These are phyloP conservation scores for Denticeps clupeoides DNA, from an alignment of 2,797 vertebrate genomes.

Conservation along the genomic window DNA sequence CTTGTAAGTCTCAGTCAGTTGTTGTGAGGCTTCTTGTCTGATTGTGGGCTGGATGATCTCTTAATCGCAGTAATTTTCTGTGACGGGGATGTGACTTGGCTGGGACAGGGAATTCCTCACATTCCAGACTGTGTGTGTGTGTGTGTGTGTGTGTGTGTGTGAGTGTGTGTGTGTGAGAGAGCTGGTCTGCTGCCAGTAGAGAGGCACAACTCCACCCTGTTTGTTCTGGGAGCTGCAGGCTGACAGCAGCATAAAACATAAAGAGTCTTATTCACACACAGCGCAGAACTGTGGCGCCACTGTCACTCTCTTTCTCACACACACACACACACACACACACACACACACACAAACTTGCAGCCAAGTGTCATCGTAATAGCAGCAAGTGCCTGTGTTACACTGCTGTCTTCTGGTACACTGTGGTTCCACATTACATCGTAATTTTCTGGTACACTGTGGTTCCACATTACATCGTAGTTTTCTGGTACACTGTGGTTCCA, in stretches of 20 bases:
- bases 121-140: slow-evolving; percentile 40
- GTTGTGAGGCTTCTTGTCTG: slow-evolving; percentile 32
- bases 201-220: slow-evolving; percentile 40
- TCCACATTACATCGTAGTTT: too few relatives aligned
- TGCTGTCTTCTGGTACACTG: too few relatives aligned
- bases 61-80: slow-evolving; percentile 60
- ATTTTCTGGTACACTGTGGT: too few relatives aligned
- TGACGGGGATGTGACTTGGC: slow-evolving; percentile 55
- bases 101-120: slow-evolving; percentile 49
- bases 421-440: too few relatives aligned
- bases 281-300: slow-evolving; percentile 31
- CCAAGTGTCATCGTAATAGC: too few relatives aligned
- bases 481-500: too few relatives aligned
- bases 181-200: slow-evolving; percentile 30
- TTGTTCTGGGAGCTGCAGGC: slow-evolving; percentile 41
- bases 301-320: slow-evolving; percentile 13
- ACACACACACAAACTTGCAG: slow-evolving; percentile 4
- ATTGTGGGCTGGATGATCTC: slow-evolving; percentile 43
- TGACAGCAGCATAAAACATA: slow-evolving; percentile 42
- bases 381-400: too few relatives aligned
- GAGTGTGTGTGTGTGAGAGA: slow-evolving; percentile 20
- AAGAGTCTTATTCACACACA: slow-evolving; percentile 42
- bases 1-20: slow-evolving; percentile 30
- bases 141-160: slow-evolving; percentile 13
- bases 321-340: slow-evolving; percentile 9